Conservation (phyloP, 2,888 invertebrate genomes). For the Scaptomyza polygonia region DNA sequence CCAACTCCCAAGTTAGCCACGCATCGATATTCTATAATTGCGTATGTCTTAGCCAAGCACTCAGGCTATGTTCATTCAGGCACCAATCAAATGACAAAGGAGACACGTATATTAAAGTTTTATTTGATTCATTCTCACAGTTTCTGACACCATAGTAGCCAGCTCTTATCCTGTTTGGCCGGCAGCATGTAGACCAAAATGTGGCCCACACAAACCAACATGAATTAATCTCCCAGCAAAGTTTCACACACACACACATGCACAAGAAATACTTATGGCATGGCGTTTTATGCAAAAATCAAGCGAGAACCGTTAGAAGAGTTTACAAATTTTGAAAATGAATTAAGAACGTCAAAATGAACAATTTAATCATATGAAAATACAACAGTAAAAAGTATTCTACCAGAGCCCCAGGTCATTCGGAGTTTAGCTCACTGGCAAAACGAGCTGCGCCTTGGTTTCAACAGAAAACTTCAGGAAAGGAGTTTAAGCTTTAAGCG, state of each 20-base stretch:
- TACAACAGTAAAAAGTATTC: too few species aligned
- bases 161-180: slow-evolving; percentile 28
- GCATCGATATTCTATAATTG: slow-evolving; percentile 19
- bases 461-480: too few species aligned
- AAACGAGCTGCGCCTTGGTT: too few species aligned
- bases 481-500: too few species aligned
- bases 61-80: background rate
- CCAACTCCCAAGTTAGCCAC: slow-evolving; percentile 24
- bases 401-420: too few species aligned
- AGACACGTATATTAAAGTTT: slow-evolving; percentile 52
- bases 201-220: slow-evolving; percentile 22
- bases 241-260: slow-evolving; percentile 4
- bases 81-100: slow-evolving; percentile 37
- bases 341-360: too few species aligned
- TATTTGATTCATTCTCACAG: slow-evolving; percentile 22
- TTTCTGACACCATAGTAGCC: slow-evolving; percentile 6
- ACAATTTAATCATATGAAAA: too few species aligned
- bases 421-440: too few species aligned
- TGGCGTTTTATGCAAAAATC: slow-evolving; percentile 6
- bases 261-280: slow-evolving; percentile 20
- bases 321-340: background rate
- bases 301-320: slow-evolving; percentile 20
- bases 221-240: slow-evolving; percentile 44
- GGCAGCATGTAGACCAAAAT: slow-evolving; percentile 7
- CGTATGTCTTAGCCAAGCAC: slow-evolving; percentile 31